These are phyloP conservation scores for Mesaphorura yosii DNA, from an alignment of 1,140 invertebrate species.

Conservation along the genomic window DNA sequence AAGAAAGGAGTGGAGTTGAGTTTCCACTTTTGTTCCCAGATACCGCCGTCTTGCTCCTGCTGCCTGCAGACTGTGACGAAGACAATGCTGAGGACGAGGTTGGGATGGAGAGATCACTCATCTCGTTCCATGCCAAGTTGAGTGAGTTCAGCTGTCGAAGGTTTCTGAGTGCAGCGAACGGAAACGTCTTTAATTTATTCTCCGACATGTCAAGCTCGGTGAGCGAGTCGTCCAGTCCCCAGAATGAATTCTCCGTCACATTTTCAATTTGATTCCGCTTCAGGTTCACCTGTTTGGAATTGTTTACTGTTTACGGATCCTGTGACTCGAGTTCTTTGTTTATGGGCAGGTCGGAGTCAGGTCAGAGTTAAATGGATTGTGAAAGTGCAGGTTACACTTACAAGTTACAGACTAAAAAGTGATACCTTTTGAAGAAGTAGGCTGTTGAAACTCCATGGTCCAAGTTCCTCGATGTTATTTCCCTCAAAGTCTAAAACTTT, in stretches of 20 bases:
- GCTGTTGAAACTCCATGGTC: conserved; percentile 74
- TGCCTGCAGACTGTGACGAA: no score
- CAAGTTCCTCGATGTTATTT: conserved; percentile 67
- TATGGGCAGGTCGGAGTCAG: no score
- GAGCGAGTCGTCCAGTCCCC: conserved; percentile 65
- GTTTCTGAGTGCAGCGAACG: conserved; percentile 60
- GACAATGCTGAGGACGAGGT: no score
- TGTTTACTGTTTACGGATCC: no score
- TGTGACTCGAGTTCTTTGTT: no score
- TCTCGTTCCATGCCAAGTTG: conserved; percentile 70
- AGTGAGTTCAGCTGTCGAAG: conserved; percentile 59
- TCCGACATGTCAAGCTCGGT: conserved; percentile 72
- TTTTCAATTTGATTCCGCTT: conserved; percentile 67
- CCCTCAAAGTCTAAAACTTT: conserved; percentile 68
- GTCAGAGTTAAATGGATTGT: no score
- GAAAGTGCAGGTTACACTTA: no score
- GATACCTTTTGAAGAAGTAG: conserved; percentile 64
- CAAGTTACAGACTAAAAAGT: no score
- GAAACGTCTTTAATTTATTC: conserved; percentile 70
- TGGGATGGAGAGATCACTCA: conserved; percentile 54
- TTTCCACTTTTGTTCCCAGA: no score
- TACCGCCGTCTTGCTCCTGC: no score
- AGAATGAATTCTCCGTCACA: conserved; percentile 71
- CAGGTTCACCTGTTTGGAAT: conserved; percentile 46
- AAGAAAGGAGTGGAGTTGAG: no score